These are phyloP conservation scores for Danio aesculapii DNA, from an alignment of 2,797 vertebrate genomes.

Conservation along the genomic window DNA sequence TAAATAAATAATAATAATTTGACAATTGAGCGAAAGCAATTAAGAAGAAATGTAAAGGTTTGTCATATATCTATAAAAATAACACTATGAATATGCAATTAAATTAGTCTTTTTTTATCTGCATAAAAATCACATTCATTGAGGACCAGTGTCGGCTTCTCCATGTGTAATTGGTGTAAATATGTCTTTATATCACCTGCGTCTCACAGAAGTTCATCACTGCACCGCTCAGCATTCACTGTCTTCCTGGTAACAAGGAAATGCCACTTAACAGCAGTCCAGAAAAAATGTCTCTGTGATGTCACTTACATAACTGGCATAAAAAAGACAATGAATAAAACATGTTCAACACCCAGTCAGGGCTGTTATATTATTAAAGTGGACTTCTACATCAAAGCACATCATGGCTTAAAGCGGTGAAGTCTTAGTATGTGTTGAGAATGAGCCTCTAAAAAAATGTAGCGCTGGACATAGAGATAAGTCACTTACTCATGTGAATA, in stretches of 20 bases:
- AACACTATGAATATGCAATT: no score
- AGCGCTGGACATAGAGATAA: constrained; percentile 33
- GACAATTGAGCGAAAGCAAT: no score
- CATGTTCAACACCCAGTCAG: constrained; percentile 51
- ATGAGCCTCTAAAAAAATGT: neutral
- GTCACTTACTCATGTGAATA: constrained; percentile 3
- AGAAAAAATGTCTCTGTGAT: constrained; percentile 18
- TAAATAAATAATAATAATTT: no score
- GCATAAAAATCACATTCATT: neutral
- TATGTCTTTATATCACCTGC: constrained; percentile 17
- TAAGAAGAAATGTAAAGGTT: no score
- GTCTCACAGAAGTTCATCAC: neutral
- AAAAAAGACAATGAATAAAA: constrained; percentile 65
- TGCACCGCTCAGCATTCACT: constrained; percentile 25
- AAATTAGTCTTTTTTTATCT: no score
- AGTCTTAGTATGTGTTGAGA: neutral
- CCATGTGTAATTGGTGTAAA: neutral
- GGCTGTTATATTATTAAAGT: constrained; percentile 68
- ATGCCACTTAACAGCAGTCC: constrained; percentile 37
- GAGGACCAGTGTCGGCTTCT: neutral
- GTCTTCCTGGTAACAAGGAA: constrained; percentile 13
- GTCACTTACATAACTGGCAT: constrained; percentile 29
- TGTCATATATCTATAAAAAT: no score
- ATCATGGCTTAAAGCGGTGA: constrained; percentile 51
- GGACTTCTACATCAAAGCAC: constrained; percentile 59